A percentile compares a stretch with the other conserved stretches of the same genome.
Conservation (phyloP, 92 coral and sea anemone genomes). For the Paragorgia papillata region DNA sequence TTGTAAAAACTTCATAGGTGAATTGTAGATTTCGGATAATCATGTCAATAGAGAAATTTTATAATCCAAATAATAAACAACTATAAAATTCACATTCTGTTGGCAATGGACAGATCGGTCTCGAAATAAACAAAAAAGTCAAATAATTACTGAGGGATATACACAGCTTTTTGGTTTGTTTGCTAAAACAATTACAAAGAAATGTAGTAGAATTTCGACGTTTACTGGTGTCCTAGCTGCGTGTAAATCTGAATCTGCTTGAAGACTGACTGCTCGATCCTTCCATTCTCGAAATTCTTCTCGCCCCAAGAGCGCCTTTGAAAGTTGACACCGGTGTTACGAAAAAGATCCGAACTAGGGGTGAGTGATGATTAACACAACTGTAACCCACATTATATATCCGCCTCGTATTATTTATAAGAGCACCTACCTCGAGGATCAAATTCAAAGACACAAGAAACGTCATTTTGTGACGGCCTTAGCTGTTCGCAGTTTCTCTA, state of each 20-base stretch:
- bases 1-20: neutral
- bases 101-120: neutral
- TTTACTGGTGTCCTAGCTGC: neutral
- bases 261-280: no score
- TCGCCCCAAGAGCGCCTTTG: slow-evolving; percentile 47
- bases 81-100: neutral
- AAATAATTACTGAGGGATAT: no score
- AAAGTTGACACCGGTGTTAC: slow-evolving; percentile 48
- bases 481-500: slow-evolving; percentile 7
- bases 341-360: slow-evolving; percentile 27
- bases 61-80: neutral
- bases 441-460: slow-evolving; percentile 34
- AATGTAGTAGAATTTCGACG: neutral
- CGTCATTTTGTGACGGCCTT: slow-evolving; percentile 22
- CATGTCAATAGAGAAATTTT: no score
- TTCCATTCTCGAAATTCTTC: slow-evolving; percentile 44
- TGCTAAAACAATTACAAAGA: no score
- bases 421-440: slow-evolving; percentile 40
- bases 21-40: neutral
- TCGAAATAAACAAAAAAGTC: neutral
- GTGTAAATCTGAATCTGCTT: neutral
- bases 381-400: slow-evolving; percentile 29
- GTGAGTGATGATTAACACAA: slow-evolving; percentile 45
- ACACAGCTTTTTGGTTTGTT: neutral
- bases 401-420: slow-evolving; percentile 35